phyloP scores from a whole-genome alignment of 2,888 invertebrate species.

The Synergus gifuensis region DNA sequence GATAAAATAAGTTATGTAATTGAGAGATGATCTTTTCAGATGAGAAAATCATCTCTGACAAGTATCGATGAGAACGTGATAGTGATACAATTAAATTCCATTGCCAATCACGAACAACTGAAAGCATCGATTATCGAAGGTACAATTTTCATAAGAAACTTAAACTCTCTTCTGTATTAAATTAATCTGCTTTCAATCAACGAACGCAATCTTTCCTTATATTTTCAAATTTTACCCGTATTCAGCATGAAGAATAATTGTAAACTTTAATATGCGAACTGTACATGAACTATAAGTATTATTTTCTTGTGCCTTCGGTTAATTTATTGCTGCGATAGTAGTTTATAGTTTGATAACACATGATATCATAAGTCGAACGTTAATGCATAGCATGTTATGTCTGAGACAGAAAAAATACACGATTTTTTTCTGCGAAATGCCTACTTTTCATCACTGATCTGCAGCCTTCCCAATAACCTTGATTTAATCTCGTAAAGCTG shows the following conservation, averaged over 20 bases:
- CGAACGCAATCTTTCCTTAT: background rate
- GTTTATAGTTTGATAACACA: background rate
- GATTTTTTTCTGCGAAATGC: conserved; percentile 44
- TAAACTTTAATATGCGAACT: background rate
- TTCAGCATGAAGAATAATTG: background rate
- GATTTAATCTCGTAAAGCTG: too few species aligned
- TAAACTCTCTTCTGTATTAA: conserved; percentile 1
- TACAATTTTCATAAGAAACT: conserved; percentile 54
- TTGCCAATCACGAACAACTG: conserved; percentile 68
- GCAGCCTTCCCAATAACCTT: conserved; percentile 17
- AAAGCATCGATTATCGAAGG: conserved; percentile 70
- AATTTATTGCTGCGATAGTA: background rate
- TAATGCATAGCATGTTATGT: conserved; percentile 53
- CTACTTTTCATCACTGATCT: conserved; percentile 32
- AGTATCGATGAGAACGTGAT: conserved; percentile 72
- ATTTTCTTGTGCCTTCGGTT: conserved; percentile 42
- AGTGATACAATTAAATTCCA: conserved; percentile 73
- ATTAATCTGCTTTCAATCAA: conserved; percentile 19
- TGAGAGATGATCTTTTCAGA: conserved; percentile 66
- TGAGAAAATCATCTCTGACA: conserved; percentile 69
- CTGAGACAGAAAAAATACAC: conserved; percentile 46
- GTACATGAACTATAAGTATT: background rate
- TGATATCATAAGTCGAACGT: conserved; percentile 1
- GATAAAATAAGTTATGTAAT: conserved; percentile 51
- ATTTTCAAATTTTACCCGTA: too few species aligned